Base-by-base conservation (phyloP, 2,113 vertebrate species). In the Gopherus flavomarginatus region DNA sequence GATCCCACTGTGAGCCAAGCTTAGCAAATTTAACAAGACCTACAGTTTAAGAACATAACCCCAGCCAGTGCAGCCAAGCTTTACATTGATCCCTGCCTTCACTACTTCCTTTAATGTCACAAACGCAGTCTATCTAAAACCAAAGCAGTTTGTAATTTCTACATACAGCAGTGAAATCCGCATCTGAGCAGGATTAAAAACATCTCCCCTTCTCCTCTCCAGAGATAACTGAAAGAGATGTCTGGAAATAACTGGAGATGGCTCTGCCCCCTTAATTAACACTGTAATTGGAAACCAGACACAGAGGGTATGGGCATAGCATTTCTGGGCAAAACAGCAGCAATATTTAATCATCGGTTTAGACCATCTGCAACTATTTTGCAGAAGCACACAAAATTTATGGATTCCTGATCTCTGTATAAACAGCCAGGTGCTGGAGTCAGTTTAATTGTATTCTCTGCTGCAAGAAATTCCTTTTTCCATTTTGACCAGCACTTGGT, bases 331-430 rank as follows among this genome's bases (percentile, higher is more conserved):
- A 94, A 80, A 95, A 81, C 92, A 92, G 96, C 96, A 96, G 91
- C 62, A 83, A 88, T 87, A 96, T 97, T 98, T 96, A 98, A 98
- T 96, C 98, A 98, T 90, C 95, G 24, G 59, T 92, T 96, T 47
- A 94, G 92, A 96, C 98, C 98, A 98, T 97, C 98, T 98, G 98
- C 97, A 97, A 96, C 96, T 96, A 96, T 95, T 98, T 95, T 96
- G 96, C 96, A 95, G 90, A 57, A 91, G 90, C 95, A 77, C 83
- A 57, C 93, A 89, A 97, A 96, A 92, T 97, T 96, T 95, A 97
- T 95, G 93, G 96, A 86, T 93, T 96, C 94, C 94, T 90, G 86
- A 95, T 95, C 95, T 92, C 59, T 96, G 93, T 79, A n/a, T 81
- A 85, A 95, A 91, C 89, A 83, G 88, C 94, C 98, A 98, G 97